Evolutionary conservation across 64 coral and sea anemone genomes (phyloP).

Genomic region (Porites lutea): DNA sequence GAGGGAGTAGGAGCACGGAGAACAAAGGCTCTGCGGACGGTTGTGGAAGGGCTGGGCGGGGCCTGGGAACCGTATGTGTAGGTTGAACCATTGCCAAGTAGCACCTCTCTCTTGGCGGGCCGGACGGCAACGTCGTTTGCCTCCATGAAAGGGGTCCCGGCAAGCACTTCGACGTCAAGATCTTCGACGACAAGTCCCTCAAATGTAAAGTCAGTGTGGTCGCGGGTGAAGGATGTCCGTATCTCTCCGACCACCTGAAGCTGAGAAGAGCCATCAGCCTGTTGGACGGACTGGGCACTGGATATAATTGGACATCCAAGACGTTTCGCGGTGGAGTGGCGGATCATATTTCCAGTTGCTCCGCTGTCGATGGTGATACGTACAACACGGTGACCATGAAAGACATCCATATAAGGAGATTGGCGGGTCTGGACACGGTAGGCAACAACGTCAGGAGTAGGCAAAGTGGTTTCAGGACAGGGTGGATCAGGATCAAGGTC

Average conservation of each 20-base stretch:
- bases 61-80: slow-evolving; percentile 24
- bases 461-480: neutral
- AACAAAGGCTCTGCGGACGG: neutral
- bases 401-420: slow-evolving; percentile 62
- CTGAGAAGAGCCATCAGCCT: slow-evolving; percentile 59
- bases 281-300: neutral
- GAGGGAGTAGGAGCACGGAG: slow-evolving; percentile 12
- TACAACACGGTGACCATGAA: slow-evolving; percentile 16
- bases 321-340: no score
- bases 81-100: slow-evolving; percentile 29
- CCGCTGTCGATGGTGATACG: slow-evolving; percentile 60
- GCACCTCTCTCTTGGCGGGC: slow-evolving; percentile 20
- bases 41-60: neutral
- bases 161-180: no score
- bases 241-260: neutral
- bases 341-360: neutral
- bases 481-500: neutral
- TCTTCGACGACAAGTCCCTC: no score
- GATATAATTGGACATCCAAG: no score
- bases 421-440: slow-evolving; percentile 42
- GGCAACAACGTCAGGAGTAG: neutral
- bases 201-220: neutral
- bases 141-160: no score
- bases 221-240: slow-evolving; percentile 23
- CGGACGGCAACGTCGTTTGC: neutral